These are phyloP conservation scores for Melitaea athalia DNA, from an alignment of 2,888 invertebrate species.

Conservation along the genomic window DNA sequence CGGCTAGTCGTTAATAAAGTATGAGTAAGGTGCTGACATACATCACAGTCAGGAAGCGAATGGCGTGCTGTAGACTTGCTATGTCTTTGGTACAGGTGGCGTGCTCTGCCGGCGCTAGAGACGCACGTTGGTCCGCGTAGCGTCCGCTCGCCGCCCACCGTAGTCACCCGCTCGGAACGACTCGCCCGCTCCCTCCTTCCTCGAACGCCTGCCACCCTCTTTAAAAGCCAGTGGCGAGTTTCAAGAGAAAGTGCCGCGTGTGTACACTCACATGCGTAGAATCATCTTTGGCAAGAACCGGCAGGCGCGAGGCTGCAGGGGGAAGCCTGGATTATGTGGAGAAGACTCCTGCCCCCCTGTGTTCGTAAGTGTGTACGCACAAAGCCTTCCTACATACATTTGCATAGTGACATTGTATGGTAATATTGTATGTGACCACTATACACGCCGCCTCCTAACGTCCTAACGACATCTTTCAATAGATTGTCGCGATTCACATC, in stretches of 20 bases:
- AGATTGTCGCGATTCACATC: slow-evolving; percentile 56
- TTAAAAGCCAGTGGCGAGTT: slow-evolving; percentile 84
- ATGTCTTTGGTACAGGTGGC: slow-evolving; percentile 29
- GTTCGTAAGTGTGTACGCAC: slow-evolving; percentile 81
- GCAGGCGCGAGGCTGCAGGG: slow-evolving; percentile 61
- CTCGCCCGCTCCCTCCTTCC: slow-evolving; percentile 56
- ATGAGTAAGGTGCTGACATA: neutral
- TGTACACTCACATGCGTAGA: slow-evolving; percentile 79
- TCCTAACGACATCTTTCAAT: slow-evolving; percentile 75
- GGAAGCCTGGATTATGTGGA: slow-evolving; percentile 73
- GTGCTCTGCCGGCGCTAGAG: slow-evolving; percentile 54
- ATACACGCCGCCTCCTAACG: slow-evolving; percentile 66
- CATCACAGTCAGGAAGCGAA: neutral
- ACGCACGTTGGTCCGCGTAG: slow-evolving; percentile 36
- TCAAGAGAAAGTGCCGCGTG: slow-evolving; percentile 83
- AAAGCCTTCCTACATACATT: slow-evolving; percentile 77
- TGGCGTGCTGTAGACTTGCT: slow-evolving; percentile 14
- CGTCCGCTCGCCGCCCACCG: slow-evolving; percentile 67
- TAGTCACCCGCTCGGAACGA: slow-evolving; percentile 83
- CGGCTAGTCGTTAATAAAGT: neutral
- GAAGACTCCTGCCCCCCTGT: slow-evolving; percentile 70
- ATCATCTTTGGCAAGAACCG: slow-evolving; percentile 74
- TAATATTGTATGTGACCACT: slow-evolving; percentile 82
- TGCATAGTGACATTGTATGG: slow-evolving; percentile 82
- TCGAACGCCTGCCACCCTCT: slow-evolving; percentile 72